Evolutionary conservation across 2,888 invertebrate species (phyloP).

Genomic region (Drosophila anomalata): DNA sequence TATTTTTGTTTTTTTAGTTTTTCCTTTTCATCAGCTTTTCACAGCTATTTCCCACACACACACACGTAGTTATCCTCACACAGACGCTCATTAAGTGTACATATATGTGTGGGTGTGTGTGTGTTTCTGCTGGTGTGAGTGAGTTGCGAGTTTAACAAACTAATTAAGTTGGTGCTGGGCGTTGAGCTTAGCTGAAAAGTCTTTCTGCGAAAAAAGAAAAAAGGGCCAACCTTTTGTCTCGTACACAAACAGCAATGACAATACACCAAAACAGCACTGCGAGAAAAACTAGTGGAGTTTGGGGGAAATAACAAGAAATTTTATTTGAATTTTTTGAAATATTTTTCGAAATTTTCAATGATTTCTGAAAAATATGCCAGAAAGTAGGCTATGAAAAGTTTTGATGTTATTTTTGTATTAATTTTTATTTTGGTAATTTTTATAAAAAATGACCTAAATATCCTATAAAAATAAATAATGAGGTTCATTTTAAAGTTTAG

Average conservation of each 20-base stretch:
- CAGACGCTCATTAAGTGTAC: slow-evolving; percentile 19
- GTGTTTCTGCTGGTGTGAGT: slow-evolving; percentile 1
- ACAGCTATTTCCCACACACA: slow-evolving; percentile 15
- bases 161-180: slow-evolving; percentile 37
- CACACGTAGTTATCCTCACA: too few species aligned
- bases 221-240: slow-evolving; percentile 32
- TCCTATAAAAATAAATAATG: too few species aligned
- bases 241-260: slow-evolving; percentile 25
- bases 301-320: background rate
- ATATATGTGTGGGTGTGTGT: slow-evolving; percentile 6
- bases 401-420: too few species aligned
- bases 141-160: slow-evolving; percentile 45
- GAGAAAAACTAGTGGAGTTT: background rate
- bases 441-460: too few species aligned
- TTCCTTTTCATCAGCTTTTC: slow-evolving; percentile 12
- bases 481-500: too few species aligned
- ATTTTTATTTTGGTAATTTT: too few species aligned
- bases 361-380: background rate
- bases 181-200: slow-evolving; percentile 37
- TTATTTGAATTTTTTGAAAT: too few species aligned
- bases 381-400: too few species aligned
- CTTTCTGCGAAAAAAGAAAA: slow-evolving; percentile 3
- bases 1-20: slow-evolving; percentile 3
- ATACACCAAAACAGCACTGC: slow-evolving; percentile 5
- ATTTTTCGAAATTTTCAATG: too few species aligned